These are phyloP conservation scores for Gonatopus flavifemur DNA, from an alignment of 1,140 invertebrate species.

Conservation along the genomic window DNA sequence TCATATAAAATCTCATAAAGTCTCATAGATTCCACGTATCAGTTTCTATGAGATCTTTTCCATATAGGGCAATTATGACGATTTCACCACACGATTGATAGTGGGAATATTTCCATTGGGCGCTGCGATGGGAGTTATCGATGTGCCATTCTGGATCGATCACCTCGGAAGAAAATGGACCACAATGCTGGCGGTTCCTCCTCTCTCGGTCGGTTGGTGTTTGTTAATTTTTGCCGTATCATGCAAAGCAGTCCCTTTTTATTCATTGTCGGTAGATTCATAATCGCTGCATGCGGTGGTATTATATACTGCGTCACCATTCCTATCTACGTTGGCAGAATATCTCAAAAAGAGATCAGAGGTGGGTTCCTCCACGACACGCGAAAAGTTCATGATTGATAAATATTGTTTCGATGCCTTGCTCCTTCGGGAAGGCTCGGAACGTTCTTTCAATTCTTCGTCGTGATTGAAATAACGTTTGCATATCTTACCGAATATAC, in stretches of 20 bases:
- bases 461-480: slow-evolving; percentile 57
- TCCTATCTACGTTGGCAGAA: slow-evolving; percentile 62
- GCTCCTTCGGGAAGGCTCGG: slow-evolving; percentile 47
- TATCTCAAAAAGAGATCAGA: slow-evolving; percentile 58
- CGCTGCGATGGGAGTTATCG: slow-evolving; percentile 52
- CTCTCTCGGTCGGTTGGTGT: slow-evolving; percentile 58
- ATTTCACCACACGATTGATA: slow-evolving; percentile 50
- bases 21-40: too few relatives aligned
- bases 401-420: slow-evolving; percentile 7
- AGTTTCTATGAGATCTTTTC: too few relatives aligned
- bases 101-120: slow-evolving; percentile 56
- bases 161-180: slow-evolving; percentile 59
- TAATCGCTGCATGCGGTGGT: slow-evolving; percentile 59
- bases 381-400: background rate
- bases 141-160: slow-evolving; percentile 56
- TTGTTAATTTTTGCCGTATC: slow-evolving; percentile 45
- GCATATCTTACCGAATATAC: slow-evolving; percentile 54
- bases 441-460: slow-evolving; percentile 57
- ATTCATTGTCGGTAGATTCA: slow-evolving; percentile 51
- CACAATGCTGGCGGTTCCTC: slow-evolving; percentile 50
- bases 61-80: slow-evolving; percentile 26
- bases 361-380: slow-evolving; percentile 34
- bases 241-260: slow-evolving; percentile 27
- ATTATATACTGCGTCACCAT: slow-evolving; percentile 57
- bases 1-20: too few relatives aligned